Percentiles rank a stretch among this genome's conserved stretches.
These are phyloP conservation scores for Uria aalge DNA, from an alignment of 2,113 vertebrate species.

Conservation along the genomic window DNA sequence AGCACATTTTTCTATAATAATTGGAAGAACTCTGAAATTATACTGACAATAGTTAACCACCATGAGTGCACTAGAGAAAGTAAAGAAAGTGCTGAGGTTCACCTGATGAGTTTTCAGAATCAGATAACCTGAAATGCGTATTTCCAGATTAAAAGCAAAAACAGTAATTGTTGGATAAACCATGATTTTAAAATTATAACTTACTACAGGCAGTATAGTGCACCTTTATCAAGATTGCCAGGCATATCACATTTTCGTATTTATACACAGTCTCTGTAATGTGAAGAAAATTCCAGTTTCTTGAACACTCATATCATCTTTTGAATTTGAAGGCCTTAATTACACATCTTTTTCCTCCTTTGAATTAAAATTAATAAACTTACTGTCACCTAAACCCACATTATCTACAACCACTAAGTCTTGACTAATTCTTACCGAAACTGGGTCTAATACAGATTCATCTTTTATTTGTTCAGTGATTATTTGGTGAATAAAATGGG, in stretches of 20 bases:
- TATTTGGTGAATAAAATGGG: background rate
- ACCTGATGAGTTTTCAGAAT: background rate
- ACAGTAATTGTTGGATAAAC: background rate
- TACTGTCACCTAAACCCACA: background rate
- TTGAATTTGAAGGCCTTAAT: background rate
- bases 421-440: background rate
- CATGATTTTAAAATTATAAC: background rate
- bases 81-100: background rate
- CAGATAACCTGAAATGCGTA: background rate
- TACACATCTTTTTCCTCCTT: background rate
- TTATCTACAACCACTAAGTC: background rate
- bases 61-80: background rate
- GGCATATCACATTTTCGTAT: background rate
- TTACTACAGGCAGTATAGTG: background rate
- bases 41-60: background rate
- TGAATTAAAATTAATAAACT: background rate
- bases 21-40: background rate
- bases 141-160: background rate
- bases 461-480: background rate
- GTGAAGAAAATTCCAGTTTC: background rate
- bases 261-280: background rate
- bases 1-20: background rate
- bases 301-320: background rate
- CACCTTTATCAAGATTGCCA: background rate
- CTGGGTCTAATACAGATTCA: background rate